Conservation (phyloP, 2,888 invertebrate genomes). For the Drosophila kambysellisi region DNA sequence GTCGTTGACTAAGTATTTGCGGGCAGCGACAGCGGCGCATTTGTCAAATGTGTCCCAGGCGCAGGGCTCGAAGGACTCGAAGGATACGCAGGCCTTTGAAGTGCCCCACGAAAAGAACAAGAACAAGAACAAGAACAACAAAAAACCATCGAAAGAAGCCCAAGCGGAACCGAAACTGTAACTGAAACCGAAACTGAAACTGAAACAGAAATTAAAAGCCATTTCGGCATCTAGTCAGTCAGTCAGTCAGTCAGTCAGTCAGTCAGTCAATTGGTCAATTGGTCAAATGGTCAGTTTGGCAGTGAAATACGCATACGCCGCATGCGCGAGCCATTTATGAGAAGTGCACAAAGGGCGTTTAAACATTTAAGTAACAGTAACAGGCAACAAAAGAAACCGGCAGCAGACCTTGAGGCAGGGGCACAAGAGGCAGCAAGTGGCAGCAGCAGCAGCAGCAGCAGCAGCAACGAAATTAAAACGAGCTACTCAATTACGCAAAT, state of each 20-base stretch:
- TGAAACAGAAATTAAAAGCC: conserved; percentile 28
- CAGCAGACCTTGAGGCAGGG: neutral
- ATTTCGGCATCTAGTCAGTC: conserved; percentile 8
- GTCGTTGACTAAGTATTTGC: conserved; percentile 66
- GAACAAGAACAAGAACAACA: conserved; percentile 4
- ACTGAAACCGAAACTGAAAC: conserved; percentile 21
- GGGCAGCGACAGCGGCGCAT: conserved; percentile 50
- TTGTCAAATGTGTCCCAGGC: conserved; percentile 50
- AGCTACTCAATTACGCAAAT: conserved; percentile 81
- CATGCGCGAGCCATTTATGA: conserved; percentile 52
- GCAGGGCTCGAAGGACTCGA: conserved; percentile 19
- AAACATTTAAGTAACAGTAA: neutral
- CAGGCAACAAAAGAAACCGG: conserved; percentile 11
- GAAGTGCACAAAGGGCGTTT: conserved; percentile 34
- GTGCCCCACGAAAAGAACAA: conserved; percentile 22
- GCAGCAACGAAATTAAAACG: conserved; percentile 66
- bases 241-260: conserved; percentile 7
- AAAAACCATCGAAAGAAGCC: conserved; percentile 6
- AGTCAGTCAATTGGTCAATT: conserved; percentile 18
- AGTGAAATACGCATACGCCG: conserved; percentile 50
- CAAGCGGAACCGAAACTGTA: conserved; percentile 25
- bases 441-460: neutral
- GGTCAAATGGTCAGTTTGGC: conserved; percentile 40
- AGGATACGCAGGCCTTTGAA: conserved; percentile 34
- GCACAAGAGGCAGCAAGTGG: neutral